A percentile compares a stretch with the other conserved stretches of the same genome.
These are phyloP conservation scores for Thecophora atra DNA, from an alignment of 2,888 invertebrate species.

Conservation along the genomic window DNA sequence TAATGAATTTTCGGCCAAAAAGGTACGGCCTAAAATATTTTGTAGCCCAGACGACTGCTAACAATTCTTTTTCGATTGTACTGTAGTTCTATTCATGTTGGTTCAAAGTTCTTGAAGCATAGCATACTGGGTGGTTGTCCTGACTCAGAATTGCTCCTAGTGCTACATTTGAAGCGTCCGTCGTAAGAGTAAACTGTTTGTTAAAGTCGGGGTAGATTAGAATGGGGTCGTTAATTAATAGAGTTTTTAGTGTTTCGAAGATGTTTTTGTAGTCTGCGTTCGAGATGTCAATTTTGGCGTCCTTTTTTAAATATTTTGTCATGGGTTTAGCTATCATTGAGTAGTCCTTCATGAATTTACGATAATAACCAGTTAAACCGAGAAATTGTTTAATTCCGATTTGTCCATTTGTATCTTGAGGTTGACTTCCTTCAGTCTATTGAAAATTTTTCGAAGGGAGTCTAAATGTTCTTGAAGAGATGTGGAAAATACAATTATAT, in stretches of 20 bases:
- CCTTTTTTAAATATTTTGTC: slow-evolving; percentile 36
- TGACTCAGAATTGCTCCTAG: slow-evolving; percentile 34
- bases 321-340: slow-evolving; percentile 36
- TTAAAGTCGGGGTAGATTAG: slow-evolving; percentile 38
- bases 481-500: slow-evolving; percentile 18
- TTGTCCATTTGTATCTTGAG: slow-evolving; percentile 2
- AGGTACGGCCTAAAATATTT: slow-evolving; percentile 53
- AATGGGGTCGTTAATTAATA: slow-evolving; percentile 39
- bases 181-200: slow-evolving; percentile 37
- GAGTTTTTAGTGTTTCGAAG: slow-evolving; percentile 30
- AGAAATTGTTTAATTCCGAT: slow-evolving; percentile 23
- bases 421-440: slow-evolving; percentile 1
- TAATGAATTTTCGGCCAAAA: slow-evolving; percentile 51
- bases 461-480: slow-evolving; percentile 17
- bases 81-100: slow-evolving; percentile 48
- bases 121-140: slow-evolving; percentile 40
- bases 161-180: slow-evolving; percentile 39
- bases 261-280: slow-evolving; percentile 24
- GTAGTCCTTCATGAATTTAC: slow-evolving; percentile 37
- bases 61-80: slow-evolving; percentile 51
- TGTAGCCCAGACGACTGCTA: slow-evolving; percentile 50
- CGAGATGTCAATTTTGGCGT: slow-evolving; percentile 16
- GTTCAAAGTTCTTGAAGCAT: slow-evolving; percentile 50
- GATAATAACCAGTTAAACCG: slow-evolving; percentile 33
- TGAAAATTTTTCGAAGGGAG: neutral